phyloP scores from a whole-genome alignment of 2,797 vertebrate species.

The Fratercula arctica region DNA sequence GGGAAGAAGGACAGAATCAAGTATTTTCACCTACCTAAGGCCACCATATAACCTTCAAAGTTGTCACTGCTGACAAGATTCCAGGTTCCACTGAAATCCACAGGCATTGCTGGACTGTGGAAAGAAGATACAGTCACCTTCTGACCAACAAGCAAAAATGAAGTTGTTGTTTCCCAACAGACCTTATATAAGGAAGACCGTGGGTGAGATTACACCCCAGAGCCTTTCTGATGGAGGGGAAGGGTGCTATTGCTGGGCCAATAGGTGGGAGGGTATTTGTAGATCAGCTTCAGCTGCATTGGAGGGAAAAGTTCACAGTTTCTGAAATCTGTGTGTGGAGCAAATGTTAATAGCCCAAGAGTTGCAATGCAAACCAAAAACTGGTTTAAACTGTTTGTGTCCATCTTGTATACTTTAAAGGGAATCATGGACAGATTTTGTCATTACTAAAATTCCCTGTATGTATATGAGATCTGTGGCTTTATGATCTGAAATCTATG shows the following conservation, averaged over 20 bases:
- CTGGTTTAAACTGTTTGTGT: neutral
- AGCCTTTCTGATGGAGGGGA: neutral
- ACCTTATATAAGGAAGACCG: conserved; percentile 15
- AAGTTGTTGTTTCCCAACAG: neutral
- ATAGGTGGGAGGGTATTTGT: neutral
- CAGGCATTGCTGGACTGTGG: conserved; percentile 72
- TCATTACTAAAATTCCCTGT: neutral
- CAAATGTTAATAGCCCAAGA: conserved; percentile 50
- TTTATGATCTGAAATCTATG: neutral
- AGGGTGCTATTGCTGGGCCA: neutral
- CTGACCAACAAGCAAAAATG: neutral
- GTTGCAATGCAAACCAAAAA: neutral
- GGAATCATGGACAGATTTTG: neutral
- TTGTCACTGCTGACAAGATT: conserved; percentile 85
- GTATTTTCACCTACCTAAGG: conserved; percentile 79
- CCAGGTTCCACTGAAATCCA: conserved; percentile 86
- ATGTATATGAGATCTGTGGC: neutral
- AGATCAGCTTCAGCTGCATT: neutral
- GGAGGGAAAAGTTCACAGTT: conserved; percentile 57
- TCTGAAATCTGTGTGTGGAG: conserved; percentile 43
- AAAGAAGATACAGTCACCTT: neutral
- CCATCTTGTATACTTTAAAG: neutral
- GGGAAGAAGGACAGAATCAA: neutral
- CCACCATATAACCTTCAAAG: conserved; percentile 85
- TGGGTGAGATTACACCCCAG: neutral